phyloP scores from a whole-genome alignment of 2,113 vertebrate species.

The Anguilla japonica region DNA sequence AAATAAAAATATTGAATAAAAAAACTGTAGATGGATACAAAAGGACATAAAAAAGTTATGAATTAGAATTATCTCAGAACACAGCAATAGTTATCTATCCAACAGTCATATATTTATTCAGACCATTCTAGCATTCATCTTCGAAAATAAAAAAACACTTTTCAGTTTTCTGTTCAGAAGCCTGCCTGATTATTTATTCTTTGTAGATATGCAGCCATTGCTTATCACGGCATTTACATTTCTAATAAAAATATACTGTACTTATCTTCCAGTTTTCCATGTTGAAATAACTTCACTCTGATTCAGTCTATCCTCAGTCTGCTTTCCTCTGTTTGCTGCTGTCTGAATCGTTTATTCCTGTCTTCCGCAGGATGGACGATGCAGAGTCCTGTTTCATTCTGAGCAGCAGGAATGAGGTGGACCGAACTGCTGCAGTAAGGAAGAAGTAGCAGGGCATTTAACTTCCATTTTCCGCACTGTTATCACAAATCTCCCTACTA shows the following conservation, averaged over 20 bases:
- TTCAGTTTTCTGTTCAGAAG: neutral
- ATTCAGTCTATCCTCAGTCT: neutral
- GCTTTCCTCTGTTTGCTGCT: conserved; percentile 22
- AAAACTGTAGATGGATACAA: neutral
- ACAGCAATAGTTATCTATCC: neutral
- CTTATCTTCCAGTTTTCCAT: neutral
- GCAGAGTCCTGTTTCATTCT: conserved; percentile 96
- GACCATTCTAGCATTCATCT: neutral
- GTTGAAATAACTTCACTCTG: neutral
- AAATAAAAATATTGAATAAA: neutral
- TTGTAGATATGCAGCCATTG: neutral
- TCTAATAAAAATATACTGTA: neutral
- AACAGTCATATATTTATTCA: neutral
- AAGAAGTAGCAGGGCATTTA: neutral
- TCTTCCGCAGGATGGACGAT: conserved; percentile 84
- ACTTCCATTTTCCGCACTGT: neutral
- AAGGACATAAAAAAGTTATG: neutral
- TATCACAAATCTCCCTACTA: neutral
- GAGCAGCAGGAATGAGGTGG: conserved; percentile 93
- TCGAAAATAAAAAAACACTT: neutral
- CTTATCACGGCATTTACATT: neutral
- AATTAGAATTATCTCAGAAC: neutral
- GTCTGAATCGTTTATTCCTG: neutral
- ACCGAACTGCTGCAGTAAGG: conserved; percentile 94
- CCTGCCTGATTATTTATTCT: neutral